These are phyloP conservation scores for Zaprionus inermis DNA, from an alignment of 1,140 invertebrate genomes.

Conservation along the genomic window DNA sequence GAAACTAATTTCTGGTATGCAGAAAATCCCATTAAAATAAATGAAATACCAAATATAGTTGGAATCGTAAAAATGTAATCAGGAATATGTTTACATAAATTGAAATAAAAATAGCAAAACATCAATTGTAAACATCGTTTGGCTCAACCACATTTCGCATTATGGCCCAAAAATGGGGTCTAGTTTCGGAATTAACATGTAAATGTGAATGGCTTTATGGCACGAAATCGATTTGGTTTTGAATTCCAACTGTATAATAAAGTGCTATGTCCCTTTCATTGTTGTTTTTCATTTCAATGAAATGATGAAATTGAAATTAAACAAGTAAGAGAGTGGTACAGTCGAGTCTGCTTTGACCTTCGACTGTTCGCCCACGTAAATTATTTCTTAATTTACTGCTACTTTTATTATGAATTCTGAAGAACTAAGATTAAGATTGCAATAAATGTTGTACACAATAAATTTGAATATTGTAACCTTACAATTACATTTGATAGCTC, in stretches of 20 bases:
- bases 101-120: not conserved
- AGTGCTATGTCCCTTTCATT: not conserved
- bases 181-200: slow-evolving; percentile 45
- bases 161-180: slow-evolving; percentile 2
- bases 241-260: slow-evolving; percentile 2
- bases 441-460: no score
- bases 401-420: no score
- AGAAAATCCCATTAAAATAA: no score
- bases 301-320: not conserved
- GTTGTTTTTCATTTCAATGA: not conserved
- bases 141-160: not conserved
- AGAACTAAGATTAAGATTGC: no score
- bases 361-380: no score
- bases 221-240: slow-evolving; percentile 33
- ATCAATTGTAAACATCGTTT: slow-evolving; percentile 5
- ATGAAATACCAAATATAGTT: no score
- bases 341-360: no score
- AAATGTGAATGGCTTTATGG: slow-evolving; percentile 37
- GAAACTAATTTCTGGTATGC: no score
- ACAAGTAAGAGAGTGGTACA: no score
- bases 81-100: not conserved
- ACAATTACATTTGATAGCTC: no score
- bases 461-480: no score
- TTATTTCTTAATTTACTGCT: no score
- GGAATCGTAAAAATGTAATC: not conserved